Evolutionary conservation across 2,113 vertebrate species (phyloP), one percentile per base, ranked within the genome.

Genomic region (Leptobrachium ailaonicum): DNA sequence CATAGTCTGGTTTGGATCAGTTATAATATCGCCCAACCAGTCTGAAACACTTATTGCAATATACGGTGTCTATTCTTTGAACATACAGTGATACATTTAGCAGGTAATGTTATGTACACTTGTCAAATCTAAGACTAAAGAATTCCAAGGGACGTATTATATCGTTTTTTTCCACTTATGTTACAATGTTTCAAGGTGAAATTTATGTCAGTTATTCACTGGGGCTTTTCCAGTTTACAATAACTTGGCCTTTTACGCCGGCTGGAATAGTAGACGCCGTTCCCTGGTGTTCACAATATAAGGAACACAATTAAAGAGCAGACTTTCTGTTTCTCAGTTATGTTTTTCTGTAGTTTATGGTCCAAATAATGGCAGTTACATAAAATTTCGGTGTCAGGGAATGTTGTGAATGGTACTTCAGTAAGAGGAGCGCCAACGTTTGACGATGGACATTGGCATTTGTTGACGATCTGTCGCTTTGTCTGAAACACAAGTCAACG

Each of bases 151-250:
- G 56, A 60, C 9, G 13, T 7, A 60, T 60, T 60, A 60, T 60
- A 32, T 60, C 56, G 13, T 8, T 12, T 10, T 60, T 60, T 60
- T 11, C 13, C 56, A 60, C 3, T 60, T 60, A 14, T 11, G 3
- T 60, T 60, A 60, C 11, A 60, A 14, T 11, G 3, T 60, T 60
- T 12, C 11, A 60, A 60, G 56, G 13, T 60, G 13, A 60, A 60
- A 60, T 3, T 14, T 4, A 60, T 60, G 13, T 60, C 56, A 60
- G 56, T 60, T 60, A 60, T 60, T 60, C 56, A 60, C 56, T 4
- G 73, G 75, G 70, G 77, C 20, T 86, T 82, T 88, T 79, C 74
- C 81, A 75, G 81, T 84, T 73, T 32, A 88, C 79, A 87, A 82
- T 85, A 77, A 14, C 87, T 88, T 86, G 78, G 85, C 82, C 87